A percentile compares a stretch with the other conserved stretches of the same genome.
Conservation (phyloP, 2,888 invertebrate genomes). For the Keiferia lycopersicella region DNA sequence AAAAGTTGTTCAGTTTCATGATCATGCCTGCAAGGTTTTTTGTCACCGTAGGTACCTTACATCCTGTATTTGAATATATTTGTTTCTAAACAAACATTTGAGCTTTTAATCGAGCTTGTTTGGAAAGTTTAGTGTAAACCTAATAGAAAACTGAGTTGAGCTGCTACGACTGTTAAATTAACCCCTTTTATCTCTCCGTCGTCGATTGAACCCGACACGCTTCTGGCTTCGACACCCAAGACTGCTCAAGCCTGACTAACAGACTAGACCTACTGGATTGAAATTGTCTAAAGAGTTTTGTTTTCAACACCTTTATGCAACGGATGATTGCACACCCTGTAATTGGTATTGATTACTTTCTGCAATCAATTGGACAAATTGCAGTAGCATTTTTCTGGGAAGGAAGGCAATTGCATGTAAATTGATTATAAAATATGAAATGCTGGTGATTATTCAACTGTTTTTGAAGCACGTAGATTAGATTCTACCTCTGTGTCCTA, state of each 20-base stretch:
- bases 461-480: no score
- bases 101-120: constrained; percentile 33
- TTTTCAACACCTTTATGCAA: constrained; percentile 3
- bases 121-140: constrained; percentile 42
- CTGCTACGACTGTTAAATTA: constrained; percentile 39
- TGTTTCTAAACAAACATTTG: no score
- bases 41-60: no score
- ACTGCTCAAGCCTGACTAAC: constrained; percentile 21
- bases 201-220: not conserved
- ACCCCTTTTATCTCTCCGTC: not conserved
- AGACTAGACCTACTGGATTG: constrained; percentile 5
- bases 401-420: not conserved
- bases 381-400: not conserved
- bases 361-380: constrained; percentile 1
- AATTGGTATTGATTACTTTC: not conserved
- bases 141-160: constrained; percentile 12
- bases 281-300: constrained; percentile 1
- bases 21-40: no score
- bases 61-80: no score
- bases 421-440: not conserved
- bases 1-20: no score
- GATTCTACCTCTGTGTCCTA: no score
- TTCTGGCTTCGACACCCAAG: constrained; percentile 19
- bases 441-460: not conserved
- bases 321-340: not conserved